These are phyloP conservation scores for Hirudinaria manillensis DNA, from an alignment of 2,888 invertebrate species.

Conservation along the genomic window DNA sequence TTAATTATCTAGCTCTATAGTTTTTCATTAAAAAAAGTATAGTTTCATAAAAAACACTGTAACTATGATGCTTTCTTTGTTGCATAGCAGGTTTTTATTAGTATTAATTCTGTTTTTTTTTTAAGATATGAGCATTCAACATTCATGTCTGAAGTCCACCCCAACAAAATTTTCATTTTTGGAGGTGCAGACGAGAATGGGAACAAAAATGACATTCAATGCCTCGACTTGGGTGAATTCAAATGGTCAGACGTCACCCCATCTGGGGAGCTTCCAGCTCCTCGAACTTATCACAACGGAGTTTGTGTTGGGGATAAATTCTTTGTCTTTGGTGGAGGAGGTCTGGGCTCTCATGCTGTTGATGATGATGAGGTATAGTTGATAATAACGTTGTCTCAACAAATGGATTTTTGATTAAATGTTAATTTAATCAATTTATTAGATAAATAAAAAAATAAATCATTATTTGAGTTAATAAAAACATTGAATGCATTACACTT, in stretches of 20 bases:
- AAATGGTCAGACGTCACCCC: constrained; percentile 41
- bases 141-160: constrained; percentile 43
- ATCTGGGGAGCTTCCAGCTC: constrained; percentile 43
- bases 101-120: not conserved
- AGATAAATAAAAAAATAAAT: not conserved
- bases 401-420: not conserved
- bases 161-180: constrained; percentile 49
- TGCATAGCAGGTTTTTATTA: too few relatives aligned
- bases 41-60: not conserved
- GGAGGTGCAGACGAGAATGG: constrained; percentile 52
- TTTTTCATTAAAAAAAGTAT: not conserved
- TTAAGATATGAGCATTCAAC: constrained; percentile 51
- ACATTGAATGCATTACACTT: not conserved
- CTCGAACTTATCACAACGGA: constrained; percentile 49
- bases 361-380: constrained; percentile 40
- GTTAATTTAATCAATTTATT: not conserved
- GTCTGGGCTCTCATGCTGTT: constrained; percentile 49
- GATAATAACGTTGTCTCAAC: not conserved
- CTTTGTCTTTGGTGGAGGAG: constrained; percentile 52
- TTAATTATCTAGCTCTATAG: not conserved
- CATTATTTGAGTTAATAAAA: too few relatives aligned
- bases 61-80: too few relatives aligned
- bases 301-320: constrained; percentile 46
- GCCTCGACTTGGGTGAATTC: constrained; percentile 44
- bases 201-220: constrained; percentile 51